Base-by-base conservation (phyloP, 2,888 invertebrate genomes). In the Oscheius sp. region DNA sequence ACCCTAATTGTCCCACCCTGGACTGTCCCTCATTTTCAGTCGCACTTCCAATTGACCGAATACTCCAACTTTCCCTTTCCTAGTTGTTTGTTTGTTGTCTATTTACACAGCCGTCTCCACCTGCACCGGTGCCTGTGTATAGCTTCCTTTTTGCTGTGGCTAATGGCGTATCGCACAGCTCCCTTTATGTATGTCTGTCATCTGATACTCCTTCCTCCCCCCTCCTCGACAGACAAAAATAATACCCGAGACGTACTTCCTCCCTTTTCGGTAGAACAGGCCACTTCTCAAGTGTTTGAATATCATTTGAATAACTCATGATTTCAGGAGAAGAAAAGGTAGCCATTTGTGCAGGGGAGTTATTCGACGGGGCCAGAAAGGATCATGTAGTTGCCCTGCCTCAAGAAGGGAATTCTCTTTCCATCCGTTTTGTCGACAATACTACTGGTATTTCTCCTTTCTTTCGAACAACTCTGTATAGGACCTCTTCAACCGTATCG, bases 341-440 rank as follows among this genome's bases (percentile, higher is more conserved):
- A 9, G 33, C 63, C 20, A 3, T 63, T 28, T 63, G 63, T 50
- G 50, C 50, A 24, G 28, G 44, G 14, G 63, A 50, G 14, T 22
- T 17, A n/a, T 36, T 38, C 24, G 38, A 63, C 12, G 38, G 26
- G 36, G 14, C 57, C 20, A 56, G 36, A 4, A 12, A 47, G 20
- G 66, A 66, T 17, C 66, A 66, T 30, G 57, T 66, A 14, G 57
- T 57, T 12, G 57, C 57, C 26, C 8, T 66, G 24, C 57, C 66
- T 17, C 12, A 44, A 14, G 66, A 17, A 22, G 57, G 45, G 14
- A n/a, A 28, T 20, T 41, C 56, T 14, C 9, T 57, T 24, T 30
- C 26, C 24, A 50, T 66, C 8, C 28, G 45, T 14, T 22, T 66
- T 9, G 28, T 47, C 22, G 66, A 57, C 17, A 66, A 66, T 33